Evolutionary conservation across 2,113 vertebrate genomes (phyloP).

Genomic region (Bos taurus): DNA sequence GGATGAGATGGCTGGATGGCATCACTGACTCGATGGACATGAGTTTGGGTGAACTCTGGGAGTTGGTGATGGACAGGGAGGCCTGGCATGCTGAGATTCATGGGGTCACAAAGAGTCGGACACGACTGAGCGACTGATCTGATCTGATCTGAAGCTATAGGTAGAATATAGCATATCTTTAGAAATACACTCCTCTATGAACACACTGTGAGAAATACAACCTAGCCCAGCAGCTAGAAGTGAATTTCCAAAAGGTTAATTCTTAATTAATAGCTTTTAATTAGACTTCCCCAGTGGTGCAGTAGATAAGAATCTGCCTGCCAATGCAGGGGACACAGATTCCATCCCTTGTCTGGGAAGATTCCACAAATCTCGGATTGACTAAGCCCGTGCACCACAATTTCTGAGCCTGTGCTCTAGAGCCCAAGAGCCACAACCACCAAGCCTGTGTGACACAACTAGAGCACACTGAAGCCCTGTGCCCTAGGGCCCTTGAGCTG

Average conservation of each 20-base stretch:
- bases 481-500: not conserved
- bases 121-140: too few species aligned
- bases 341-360: not conserved
- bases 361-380: not conserved
- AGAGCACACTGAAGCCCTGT: not conserved
- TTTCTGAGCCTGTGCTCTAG: not conserved
- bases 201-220: not conserved
- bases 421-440: not conserved
- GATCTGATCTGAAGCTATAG: not conserved
- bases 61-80: too few species aligned
- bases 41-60: too few species aligned
- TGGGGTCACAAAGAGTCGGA: too few species aligned
- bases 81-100: too few species aligned
- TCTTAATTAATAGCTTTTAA: constrained; percentile 23
- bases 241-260: not conserved
- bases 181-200: not conserved
- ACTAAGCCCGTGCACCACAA: not conserved
- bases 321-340: not conserved
- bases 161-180: not conserved
- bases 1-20: too few species aligned
- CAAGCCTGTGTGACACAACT: rapidly evolving
- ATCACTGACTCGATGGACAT: too few species aligned
- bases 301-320: not conserved
- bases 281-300: not conserved
- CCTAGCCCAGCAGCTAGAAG: not conserved